phyloP scores from a whole-genome alignment of 2,113 vertebrate species.

The Caloenas nicobarica region DNA sequence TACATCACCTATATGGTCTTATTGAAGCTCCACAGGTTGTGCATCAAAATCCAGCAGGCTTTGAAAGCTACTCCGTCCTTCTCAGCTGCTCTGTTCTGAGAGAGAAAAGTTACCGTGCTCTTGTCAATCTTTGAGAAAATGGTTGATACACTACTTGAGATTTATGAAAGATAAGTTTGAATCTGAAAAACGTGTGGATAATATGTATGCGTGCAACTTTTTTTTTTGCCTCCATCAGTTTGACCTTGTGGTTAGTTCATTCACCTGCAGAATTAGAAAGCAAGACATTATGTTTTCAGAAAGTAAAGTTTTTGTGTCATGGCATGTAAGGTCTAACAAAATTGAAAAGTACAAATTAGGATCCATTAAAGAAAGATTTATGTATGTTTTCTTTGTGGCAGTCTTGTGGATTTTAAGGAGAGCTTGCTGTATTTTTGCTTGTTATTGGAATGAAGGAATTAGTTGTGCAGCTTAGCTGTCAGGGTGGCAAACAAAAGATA shows the following conservation, averaged over 20 bases:
- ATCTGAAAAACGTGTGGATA: background rate
- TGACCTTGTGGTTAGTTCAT: background rate
- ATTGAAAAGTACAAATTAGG: background rate
- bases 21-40: background rate
- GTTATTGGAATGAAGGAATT: background rate
- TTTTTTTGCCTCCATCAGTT: background rate
- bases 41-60: background rate
- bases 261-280: background rate
- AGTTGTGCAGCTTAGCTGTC: background rate
- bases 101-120: background rate
- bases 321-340: background rate
- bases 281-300: background rate
- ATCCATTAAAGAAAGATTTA: background rate
- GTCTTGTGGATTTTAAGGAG: background rate
- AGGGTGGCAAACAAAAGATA: background rate
- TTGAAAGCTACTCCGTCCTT: background rate
- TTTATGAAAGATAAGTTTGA: background rate
- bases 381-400: background rate
- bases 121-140: background rate
- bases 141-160: background rate
- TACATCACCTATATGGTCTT: background rate
- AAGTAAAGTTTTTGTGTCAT: background rate
- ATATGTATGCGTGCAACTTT: too few species aligned
- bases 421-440: background rate
- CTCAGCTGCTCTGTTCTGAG: background rate